phyloP scores from a whole-genome alignment of 2,888 invertebrate species.

The Acanthosepion lycidas region DNA sequence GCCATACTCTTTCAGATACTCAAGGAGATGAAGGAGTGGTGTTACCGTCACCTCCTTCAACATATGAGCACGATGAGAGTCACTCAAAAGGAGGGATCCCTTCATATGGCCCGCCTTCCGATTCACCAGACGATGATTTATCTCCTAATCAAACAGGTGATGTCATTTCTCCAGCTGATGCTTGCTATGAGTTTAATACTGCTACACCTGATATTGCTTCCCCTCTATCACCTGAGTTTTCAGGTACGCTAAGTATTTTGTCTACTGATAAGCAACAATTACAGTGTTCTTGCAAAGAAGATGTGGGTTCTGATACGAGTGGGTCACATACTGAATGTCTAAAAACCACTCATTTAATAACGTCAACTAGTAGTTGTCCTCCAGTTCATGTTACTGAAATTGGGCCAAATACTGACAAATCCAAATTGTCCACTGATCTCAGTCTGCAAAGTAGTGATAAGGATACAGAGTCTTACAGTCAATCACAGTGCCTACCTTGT shows the following conservation, averaged over 20 bases:
- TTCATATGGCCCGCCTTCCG: neutral
- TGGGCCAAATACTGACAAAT: neutral
- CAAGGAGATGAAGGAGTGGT: constrained; percentile 43
- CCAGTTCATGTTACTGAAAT: neutral
- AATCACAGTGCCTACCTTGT: constrained; percentile 43
- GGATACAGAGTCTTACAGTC: constrained; percentile 37
- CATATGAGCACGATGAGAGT: constrained; percentile 39
- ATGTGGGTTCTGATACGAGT: neutral
- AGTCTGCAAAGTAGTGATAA: neutral
- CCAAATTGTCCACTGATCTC: neutral
- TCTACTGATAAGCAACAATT: constrained; percentile 37
- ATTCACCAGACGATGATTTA: constrained; percentile 38
- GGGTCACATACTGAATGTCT: neutral
- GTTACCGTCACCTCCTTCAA: constrained; percentile 40
- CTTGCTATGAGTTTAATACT: constrained; percentile 46
- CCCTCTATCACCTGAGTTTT: constrained; percentile 41
- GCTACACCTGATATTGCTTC: constrained; percentile 47
- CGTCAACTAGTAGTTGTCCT: constrained; percentile 1
- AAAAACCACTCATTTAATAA: neutral
- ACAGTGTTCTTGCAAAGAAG: neutral
- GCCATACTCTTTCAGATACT: constrained; percentile 46
- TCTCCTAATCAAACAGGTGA: constrained; percentile 42
- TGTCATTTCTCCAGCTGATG: constrained; percentile 46
- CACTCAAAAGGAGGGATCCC: constrained; percentile 37
- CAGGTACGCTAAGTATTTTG: constrained; percentile 42